Conservation (phyloP, 2,113 vertebrate species). For the Entelurus aequoreus region DNA sequence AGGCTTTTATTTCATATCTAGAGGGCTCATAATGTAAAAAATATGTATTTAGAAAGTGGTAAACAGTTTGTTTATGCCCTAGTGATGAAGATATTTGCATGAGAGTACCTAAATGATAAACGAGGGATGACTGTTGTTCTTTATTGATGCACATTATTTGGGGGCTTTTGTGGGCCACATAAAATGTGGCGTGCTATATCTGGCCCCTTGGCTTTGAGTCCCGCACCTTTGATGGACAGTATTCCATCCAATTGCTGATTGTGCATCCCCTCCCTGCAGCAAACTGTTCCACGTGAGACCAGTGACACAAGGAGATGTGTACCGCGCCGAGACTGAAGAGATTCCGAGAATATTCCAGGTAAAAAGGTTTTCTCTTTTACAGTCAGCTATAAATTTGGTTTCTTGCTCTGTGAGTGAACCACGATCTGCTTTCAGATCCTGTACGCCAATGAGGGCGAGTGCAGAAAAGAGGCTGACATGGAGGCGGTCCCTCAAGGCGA, state of each 20-base stretch:
- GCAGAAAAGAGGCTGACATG: conserved; percentile 89
- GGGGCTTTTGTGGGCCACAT: too few relatives aligned
- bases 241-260: neutral
- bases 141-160: too few relatives aligned
- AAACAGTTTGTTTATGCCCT: too few relatives aligned
- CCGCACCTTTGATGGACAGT: neutral
- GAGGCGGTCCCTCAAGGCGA: conserved; percentile 87
- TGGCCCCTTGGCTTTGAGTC: too few relatives aligned
- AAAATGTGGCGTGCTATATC: too few relatives aligned
- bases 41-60: too few relatives aligned
- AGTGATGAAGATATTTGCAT: too few relatives aligned
- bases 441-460: conserved; percentile 98
- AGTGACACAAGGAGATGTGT: conserved; percentile 97
- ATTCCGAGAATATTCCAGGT: conserved; percentile 99
- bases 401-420: neutral
- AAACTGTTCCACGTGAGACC: conserved; percentile 97
- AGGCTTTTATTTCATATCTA: too few relatives aligned
- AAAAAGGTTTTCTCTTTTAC: neutral
- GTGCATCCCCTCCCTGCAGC: conserved; percentile 59
- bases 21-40: too few relatives aligned
- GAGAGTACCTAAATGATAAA: too few relatives aligned
- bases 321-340: conserved; percentile 95
- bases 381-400: neutral
- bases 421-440: conserved; percentile 78
- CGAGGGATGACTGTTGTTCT: too few relatives aligned